These are phyloP conservation scores for Drosophila eohydei DNA, from an alignment of 2,888 invertebrate species.

Conservation along the genomic window DNA sequence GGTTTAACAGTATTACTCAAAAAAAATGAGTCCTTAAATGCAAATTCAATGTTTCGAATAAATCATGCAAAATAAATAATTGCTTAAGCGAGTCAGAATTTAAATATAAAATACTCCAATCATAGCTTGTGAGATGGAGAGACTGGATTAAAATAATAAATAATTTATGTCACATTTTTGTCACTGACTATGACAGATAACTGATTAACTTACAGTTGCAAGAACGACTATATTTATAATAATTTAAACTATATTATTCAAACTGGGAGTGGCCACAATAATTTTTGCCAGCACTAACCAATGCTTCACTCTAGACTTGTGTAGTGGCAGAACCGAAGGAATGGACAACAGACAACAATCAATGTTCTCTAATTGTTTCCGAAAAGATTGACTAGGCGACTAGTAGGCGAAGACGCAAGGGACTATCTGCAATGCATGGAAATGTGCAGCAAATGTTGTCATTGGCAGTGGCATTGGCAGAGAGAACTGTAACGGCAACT, in stretches of 20 bases:
- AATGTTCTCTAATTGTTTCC: slow-evolving; percentile 61
- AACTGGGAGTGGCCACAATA: not conserved
- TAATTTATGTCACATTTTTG: too few relatives aligned
- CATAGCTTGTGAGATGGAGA: too few relatives aligned
- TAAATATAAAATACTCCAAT: not conserved
- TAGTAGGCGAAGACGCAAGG: not conserved
- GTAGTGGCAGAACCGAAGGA: not conserved
- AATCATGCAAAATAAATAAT: not conserved
- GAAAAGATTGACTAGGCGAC: slow-evolving; percentile 48
- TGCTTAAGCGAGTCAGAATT: not conserved
- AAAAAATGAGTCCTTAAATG: not conserved
- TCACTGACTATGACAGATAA: too few relatives aligned
- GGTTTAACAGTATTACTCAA: too few relatives aligned
- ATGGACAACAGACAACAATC: slow-evolving; percentile 40
- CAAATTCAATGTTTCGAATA: not conserved
- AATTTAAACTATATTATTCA: not conserved
- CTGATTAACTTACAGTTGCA: not conserved
- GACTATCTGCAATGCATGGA: slow-evolving; percentile 13
- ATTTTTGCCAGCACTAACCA: not conserved
- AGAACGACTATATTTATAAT: not conserved
- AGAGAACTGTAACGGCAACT: slow-evolving; percentile 7
- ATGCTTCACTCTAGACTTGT: not conserved
- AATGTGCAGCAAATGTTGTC: slow-evolving; percentile 29
- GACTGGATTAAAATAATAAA: too few relatives aligned
- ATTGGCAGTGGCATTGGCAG: slow-evolving; percentile 23